A percentile compares a stretch with the other conserved stretches of the same genome.
Evolutionary conservation across 2,113 vertebrate genomes (phyloP).

Genomic region (Apteryx owenii): DNA sequence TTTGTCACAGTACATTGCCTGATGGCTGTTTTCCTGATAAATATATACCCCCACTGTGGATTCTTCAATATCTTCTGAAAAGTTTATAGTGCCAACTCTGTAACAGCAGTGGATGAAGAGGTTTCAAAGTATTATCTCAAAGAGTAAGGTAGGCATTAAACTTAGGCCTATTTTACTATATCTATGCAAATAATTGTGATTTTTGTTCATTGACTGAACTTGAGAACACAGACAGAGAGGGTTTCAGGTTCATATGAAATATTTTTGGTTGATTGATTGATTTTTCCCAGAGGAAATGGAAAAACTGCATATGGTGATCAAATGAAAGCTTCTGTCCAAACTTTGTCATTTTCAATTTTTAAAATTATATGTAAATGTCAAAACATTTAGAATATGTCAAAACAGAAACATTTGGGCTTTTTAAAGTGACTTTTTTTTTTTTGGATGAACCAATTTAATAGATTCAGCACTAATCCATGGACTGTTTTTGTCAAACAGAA

Average conservation of each 20-base stretch:
- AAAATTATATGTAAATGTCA: not conserved
- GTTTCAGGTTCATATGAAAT: not conserved
- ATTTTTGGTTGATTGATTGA: not conserved
- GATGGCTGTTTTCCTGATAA: not conserved
- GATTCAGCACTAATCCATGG: not conserved
- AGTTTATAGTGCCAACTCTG: not conserved
- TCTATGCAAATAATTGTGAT: not conserved
- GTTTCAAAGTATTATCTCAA: not conserved
- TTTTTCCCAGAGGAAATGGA: not conserved
- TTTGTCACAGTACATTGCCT: not conserved
- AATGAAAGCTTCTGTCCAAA: conserved; percentile 29
- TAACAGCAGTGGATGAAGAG: not conserved
- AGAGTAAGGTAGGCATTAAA: not conserved
- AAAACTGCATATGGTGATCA: not conserved
- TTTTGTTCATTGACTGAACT: not conserved
- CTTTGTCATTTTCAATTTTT: not conserved
- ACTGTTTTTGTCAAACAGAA: not conserved
- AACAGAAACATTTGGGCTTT: not conserved
- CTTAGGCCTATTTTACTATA: not conserved
- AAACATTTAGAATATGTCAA: conserved; percentile 46
- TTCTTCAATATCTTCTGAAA: not conserved
- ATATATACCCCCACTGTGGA: not conserved
- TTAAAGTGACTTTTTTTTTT: not conserved
- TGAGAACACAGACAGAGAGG: not conserved
- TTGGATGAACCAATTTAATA: not conserved